Conservation (phyloP, 2,113 vertebrate genomes). For the Hyaena hyaena region DNA sequence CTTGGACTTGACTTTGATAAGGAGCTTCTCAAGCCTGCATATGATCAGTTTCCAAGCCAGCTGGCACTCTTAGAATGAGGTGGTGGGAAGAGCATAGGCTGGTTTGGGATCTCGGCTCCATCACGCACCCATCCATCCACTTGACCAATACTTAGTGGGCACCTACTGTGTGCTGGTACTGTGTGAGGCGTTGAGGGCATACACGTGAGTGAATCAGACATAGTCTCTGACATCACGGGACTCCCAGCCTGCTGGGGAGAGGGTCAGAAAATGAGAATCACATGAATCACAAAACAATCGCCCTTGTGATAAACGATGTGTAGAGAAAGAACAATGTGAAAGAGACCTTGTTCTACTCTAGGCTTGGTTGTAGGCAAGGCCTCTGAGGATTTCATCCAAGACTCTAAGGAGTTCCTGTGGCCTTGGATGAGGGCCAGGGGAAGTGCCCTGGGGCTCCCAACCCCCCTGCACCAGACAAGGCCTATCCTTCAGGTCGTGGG, state of each 20-base stretch:
- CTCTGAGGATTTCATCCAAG: neutral
- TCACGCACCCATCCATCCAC: neutral
- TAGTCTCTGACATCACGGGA: neutral
- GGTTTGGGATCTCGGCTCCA: neutral
- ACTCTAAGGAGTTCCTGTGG: too few species aligned
- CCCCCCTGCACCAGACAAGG: neutral
- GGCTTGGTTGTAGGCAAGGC: neutral
- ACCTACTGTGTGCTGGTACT: neutral
- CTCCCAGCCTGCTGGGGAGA: neutral
- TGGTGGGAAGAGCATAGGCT: neutral
- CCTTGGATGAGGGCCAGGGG: neutral
- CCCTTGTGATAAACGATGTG: neutral
- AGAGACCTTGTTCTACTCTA: neutral
- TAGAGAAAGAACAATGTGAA: neutral
- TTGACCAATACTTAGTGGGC: too few species aligned
- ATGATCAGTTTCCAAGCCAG: neutral
- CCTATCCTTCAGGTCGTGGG: neutral
- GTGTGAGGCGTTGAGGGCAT: neutral
- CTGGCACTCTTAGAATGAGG: neutral
- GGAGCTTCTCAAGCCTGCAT: neutral
- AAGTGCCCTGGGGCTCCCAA: neutral
- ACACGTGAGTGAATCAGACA: neutral
- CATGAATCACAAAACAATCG: neutral
- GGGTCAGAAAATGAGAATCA: neutral
- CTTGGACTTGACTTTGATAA: slow-evolving; percentile 85